phyloP scores from a whole-genome alignment of 2,888 invertebrate species.

The Aphrophora alni region DNA sequence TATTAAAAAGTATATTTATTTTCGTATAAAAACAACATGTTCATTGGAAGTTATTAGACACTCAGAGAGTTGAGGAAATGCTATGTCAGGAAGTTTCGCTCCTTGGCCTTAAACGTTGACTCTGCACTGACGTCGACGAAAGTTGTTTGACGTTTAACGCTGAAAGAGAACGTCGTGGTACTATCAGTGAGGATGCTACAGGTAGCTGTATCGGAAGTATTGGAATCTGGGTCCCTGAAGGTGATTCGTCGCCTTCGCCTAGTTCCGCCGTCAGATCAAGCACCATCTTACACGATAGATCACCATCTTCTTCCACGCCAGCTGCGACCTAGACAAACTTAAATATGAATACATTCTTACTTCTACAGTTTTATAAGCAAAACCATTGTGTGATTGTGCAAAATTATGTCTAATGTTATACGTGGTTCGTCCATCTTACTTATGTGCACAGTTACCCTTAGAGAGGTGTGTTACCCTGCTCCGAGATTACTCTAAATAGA shows the following conservation, averaged over 20 bases:
- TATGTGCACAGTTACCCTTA: no score
- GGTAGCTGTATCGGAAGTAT: slow-evolving; percentile 3
- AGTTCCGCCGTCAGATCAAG: slow-evolving; percentile 53
- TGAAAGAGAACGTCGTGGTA: slow-evolving; percentile 22
- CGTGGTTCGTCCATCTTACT: no score
- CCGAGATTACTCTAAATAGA: no score
- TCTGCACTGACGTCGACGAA: background rate
- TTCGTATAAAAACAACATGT: background rate
- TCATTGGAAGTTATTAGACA: background rate
- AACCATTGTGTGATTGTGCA: no score
- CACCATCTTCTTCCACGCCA: slow-evolving; percentile 46
- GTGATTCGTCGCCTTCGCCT: slow-evolving; percentile 43
- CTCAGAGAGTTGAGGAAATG: slow-evolving; percentile 21
- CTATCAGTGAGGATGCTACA: background rate
- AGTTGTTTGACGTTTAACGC: slow-evolving; percentile 21
- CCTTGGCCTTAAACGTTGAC: slow-evolving; percentile 21
- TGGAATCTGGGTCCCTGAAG: slow-evolving; percentile 15
- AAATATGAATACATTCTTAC: background rate
- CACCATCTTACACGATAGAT: slow-evolving; percentile 47
- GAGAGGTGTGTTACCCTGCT: no score
- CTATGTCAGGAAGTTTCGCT: slow-evolving; percentile 32
- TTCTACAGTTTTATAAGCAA: no score
- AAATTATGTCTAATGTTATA: no score
- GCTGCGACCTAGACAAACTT: slow-evolving; percentile 46
- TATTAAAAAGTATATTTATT: background rate